Evolutionary conservation across 2,888 invertebrate species (phyloP).

Genomic region (Cataglyphis altisquamis): DNA sequence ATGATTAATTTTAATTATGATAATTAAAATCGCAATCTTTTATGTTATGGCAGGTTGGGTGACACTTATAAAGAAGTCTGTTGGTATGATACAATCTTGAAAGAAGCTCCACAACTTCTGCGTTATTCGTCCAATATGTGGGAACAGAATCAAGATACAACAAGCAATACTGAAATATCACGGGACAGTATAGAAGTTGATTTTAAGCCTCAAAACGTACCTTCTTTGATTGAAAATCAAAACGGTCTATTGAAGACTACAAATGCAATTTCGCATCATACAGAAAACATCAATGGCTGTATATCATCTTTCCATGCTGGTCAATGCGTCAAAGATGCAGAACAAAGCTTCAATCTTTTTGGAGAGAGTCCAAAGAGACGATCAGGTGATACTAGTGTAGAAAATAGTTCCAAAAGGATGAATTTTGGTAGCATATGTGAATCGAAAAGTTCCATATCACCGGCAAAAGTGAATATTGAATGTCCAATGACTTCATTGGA

Average conservation of each 20-base stretch:
- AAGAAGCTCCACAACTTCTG: slow-evolving; percentile 86
- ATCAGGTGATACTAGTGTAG: slow-evolving; percentile 80
- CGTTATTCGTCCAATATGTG: slow-evolving; percentile 78
- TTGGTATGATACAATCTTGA: slow-evolving; percentile 86
- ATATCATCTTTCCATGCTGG: slow-evolving; percentile 81
- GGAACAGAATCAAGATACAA: slow-evolving; percentile 84
- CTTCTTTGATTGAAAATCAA: slow-evolving; percentile 76
- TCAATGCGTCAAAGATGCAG: slow-evolving; percentile 77
- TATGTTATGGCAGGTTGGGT: slow-evolving; percentile 85
- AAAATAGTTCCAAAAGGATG: slow-evolving; percentile 82
- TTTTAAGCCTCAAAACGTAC: slow-evolving; percentile 73
- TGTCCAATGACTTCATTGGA: slow-evolving; percentile 33
- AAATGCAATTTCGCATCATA: slow-evolving; percentile 69
- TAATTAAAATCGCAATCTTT: slow-evolving; percentile 14
- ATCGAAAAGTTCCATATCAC: slow-evolving; percentile 43
- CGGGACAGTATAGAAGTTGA: slow-evolving; percentile 79
- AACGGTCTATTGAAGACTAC: slow-evolving; percentile 75
- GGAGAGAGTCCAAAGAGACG: slow-evolving; percentile 83
- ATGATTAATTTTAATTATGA: slow-evolving; percentile 14
- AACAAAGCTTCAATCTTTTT: slow-evolving; percentile 79
- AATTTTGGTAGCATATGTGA: slow-evolving; percentile 72
- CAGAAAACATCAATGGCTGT: slow-evolving; percentile 77
- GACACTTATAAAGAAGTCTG: slow-evolving; percentile 87
- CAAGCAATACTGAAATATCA: slow-evolving; percentile 81
- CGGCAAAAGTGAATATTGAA: slow-evolving; percentile 25